phyloP scores from a whole-genome alignment of 2,888 invertebrate genomes.

The Plebejus argus region DNA sequence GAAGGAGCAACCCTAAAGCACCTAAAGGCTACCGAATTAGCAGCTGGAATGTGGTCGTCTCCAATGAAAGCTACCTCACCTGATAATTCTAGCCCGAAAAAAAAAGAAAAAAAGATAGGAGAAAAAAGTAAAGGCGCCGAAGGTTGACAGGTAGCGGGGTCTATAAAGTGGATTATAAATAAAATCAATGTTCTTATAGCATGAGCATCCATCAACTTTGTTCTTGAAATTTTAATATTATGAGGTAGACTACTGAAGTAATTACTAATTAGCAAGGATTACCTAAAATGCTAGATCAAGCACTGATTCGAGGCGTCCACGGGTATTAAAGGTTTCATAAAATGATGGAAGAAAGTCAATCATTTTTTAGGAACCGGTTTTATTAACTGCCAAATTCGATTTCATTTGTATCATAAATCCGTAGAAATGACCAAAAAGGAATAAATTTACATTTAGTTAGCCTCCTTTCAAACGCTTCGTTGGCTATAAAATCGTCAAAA shows the following conservation, averaged over 20 bases:
- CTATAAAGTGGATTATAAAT: conserved; percentile 15
- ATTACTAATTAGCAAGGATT: too few species aligned
- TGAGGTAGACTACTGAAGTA: too few species aligned
- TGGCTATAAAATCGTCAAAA: too few species aligned
- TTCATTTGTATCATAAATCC: background rate
- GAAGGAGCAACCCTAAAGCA: conserved; percentile 38
- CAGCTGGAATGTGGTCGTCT: conserved; percentile 71
- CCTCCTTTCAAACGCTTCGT: background rate
- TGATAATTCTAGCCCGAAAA: conserved; percentile 67
- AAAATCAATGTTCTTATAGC: conserved; percentile 23
- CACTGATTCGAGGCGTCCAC: too few species aligned
- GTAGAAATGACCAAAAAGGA: background rate
- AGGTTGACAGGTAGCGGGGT: conserved; percentile 70
- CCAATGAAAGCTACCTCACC: conserved; percentile 71
- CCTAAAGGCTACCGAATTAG: conserved; percentile 60
- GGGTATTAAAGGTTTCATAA: too few species aligned
- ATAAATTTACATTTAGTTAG: background rate
- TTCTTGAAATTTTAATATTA: background rate
- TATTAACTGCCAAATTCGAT: background rate
- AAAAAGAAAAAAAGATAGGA: conserved; percentile 52
- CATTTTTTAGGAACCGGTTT: background rate
- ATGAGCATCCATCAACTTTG: background rate
- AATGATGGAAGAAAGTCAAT: background rate
- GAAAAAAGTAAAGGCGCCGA: conserved; percentile 61
- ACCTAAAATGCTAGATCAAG: too few species aligned